A percentile compares a stretch with the other conserved stretches of the same genome.
Conservation (phyloP, 2,113 vertebrate genomes). For the Oncorhynchus keta region DNA sequence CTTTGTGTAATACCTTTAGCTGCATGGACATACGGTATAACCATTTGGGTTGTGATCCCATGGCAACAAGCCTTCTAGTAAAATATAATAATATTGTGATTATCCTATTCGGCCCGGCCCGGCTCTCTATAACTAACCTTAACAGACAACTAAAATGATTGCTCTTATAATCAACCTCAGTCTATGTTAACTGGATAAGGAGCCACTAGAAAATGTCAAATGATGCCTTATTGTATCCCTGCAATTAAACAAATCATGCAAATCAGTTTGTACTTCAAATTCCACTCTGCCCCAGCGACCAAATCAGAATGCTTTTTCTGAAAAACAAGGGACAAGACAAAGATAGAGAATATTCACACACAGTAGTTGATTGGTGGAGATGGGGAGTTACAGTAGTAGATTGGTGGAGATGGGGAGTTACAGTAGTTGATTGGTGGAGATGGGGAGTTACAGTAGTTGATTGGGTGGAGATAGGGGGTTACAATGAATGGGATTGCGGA, state of each 20-base stretch:
- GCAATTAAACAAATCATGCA: constrained; percentile 13
- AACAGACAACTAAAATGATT: constrained; percentile 8
- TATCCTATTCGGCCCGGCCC: constrained; percentile 7
- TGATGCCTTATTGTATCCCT: constrained; percentile 29
- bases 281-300: too few relatives aligned
- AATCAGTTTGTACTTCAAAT: too few relatives aligned
- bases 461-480: too few relatives aligned
- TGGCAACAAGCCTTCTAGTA: constrained; percentile 13
- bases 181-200: constrained; percentile 18
- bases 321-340: background rate
- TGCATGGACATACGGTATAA: too few relatives aligned
- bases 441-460: too few relatives aligned
- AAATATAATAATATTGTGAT: constrained; percentile 33
- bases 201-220: constrained; percentile 7
- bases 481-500: too few relatives aligned
- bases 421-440: too few relatives aligned
- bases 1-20: background rate
- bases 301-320: constrained; percentile 1
- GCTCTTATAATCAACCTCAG: too few relatives aligned
- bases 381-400: too few relatives aligned
- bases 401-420: too few relatives aligned
- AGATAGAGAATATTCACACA: too few relatives aligned
- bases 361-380: too few relatives aligned
- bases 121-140: constrained; percentile 20
- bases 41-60: background rate